Evolutionary conservation across 2,888 invertebrate species (phyloP).

Genomic region (Dynastes tityus): DNA sequence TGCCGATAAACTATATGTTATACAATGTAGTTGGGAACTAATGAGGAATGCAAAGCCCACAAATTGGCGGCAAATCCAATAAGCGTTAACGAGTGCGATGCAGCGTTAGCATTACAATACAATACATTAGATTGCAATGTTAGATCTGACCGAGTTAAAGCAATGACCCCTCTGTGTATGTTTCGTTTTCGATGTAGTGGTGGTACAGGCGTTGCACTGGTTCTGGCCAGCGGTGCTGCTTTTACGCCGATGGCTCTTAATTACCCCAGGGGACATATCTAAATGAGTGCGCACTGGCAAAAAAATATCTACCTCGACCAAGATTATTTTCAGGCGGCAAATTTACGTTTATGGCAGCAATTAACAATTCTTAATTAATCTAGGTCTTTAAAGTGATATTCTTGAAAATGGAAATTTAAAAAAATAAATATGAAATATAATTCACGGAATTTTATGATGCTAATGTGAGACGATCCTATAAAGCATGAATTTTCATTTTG

Average conservation of each 20-base stretch:
- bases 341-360: conserved; percentile 29
- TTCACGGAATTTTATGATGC: background rate
- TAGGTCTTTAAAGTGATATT: conserved; percentile 5
- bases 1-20: conserved; percentile 30
- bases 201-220: conserved; percentile 2
- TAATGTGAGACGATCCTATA: no score
- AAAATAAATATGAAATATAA: background rate
- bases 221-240: conserved; percentile 2
- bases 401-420: conserved; percentile 5
- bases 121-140: conserved; percentile 49
- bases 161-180: conserved; percentile 38
- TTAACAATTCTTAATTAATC: conserved; percentile 36
- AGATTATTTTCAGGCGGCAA: conserved; percentile 23
- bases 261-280: conserved; percentile 43
- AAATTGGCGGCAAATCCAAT: conserved; percentile 55
- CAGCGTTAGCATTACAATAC: conserved; percentile 51
- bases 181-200: conserved; percentile 28
- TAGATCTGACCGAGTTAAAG: conserved; percentile 48
- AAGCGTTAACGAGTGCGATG: conserved; percentile 55
- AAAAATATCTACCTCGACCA: conserved; percentile 22
- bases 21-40: conserved; percentile 48
- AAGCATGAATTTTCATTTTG: no score
- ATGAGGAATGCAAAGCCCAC: conserved; percentile 52
- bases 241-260: conserved; percentile 26
- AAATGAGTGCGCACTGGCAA: conserved; percentile 27